phyloP scores from a whole-genome alignment of 2,888 invertebrate species.

The Druceiella hillmani region DNA sequence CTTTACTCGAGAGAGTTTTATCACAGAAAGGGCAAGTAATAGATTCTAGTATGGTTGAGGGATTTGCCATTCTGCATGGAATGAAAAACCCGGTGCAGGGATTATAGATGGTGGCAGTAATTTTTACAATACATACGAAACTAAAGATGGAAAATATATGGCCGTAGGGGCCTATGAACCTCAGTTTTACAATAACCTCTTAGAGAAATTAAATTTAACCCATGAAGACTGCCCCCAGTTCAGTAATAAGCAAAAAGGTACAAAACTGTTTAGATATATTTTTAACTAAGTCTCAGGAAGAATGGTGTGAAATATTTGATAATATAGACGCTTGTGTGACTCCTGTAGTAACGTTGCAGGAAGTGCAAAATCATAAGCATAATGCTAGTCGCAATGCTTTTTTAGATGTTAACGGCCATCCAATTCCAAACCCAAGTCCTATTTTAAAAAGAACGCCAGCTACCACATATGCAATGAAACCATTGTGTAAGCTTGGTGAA shows the following conservation, averaged over 20 bases:
- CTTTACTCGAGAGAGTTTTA: conserved; percentile 71
- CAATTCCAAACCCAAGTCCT: conserved; percentile 74
- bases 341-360: conserved; percentile 73
- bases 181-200: conserved; percentile 75
- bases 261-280: conserved; percentile 62
- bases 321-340: conserved; percentile 89
- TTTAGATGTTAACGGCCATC: conserved; percentile 35
- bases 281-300: conserved; percentile 71
- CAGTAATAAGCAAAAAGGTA: conserved; percentile 48
- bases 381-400: conserved; percentile 62
- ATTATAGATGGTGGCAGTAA: conserved; percentile 79
- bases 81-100: conserved; percentile 69
- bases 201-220: conserved; percentile 63
- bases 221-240: conserved; percentile 58
- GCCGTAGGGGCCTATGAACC: conserved; percentile 94
- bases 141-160: conserved; percentile 89
- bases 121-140: conserved; percentile 87
- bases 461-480: conserved; percentile 35
- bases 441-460: conserved; percentile 73
- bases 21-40: conserved; percentile 86
- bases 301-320: conserved; percentile 81
- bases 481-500: conserved; percentile 54
- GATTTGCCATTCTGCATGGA: conserved; percentile 82
- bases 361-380: conserved; percentile 65
- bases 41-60: conserved; percentile 89